Base-by-base conservation (phyloP, 2,797 vertebrate species). In the Somateria mollissima region DNA sequence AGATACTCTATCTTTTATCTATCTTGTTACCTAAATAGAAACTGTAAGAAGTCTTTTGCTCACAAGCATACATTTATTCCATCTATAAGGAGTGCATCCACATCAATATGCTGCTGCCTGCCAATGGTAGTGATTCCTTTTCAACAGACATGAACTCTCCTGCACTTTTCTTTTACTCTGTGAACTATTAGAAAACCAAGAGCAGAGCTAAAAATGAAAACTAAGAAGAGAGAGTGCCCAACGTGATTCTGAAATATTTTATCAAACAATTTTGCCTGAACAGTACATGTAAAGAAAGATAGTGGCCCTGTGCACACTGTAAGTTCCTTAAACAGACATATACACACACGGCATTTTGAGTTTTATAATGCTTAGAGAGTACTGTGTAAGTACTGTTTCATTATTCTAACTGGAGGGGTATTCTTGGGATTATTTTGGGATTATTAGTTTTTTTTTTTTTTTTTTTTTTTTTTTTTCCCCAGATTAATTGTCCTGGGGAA, bases 181-280 rank as follows among this genome's bases (percentile, higher is more conserved):
- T 49, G 53, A 86, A 54, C 17, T 70, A 13, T 19, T 43, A 88
- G 66, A 81, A 92, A 86, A 34, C 7, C 19, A 87, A 56, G 61
- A 69, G 25, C 9, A 74, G n/a, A 73, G 4, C 43, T 73, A 87
- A 83, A 45, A 64, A 64, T 62, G 34, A 81, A 94, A 90, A 94
- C 83, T 62, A 84, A 71, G 20, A 49, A 65, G 16, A 58, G 30
- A n/a, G 3, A 56, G 18, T 61, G 4, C 21, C 32, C n/a, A 65
- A 32, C 19, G 39, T 49, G 37, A 74, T 83, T 91, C 65, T 72
- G 25, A 78, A 89, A 87, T 53, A 54, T 58, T 90, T 79, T 80
- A 74, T 73, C 5, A 88, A 84, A 78, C 7, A 45, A 8, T 27
- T 34, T 78, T 66, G 11, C 56, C 30, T 61, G 21, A 75, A 43